Evolutionary conservation across 2,113 vertebrate species (phyloP), one percentile per base, ranked within the genome.

Genomic region (Pseudorhombus dupliciocellatus): DNA sequence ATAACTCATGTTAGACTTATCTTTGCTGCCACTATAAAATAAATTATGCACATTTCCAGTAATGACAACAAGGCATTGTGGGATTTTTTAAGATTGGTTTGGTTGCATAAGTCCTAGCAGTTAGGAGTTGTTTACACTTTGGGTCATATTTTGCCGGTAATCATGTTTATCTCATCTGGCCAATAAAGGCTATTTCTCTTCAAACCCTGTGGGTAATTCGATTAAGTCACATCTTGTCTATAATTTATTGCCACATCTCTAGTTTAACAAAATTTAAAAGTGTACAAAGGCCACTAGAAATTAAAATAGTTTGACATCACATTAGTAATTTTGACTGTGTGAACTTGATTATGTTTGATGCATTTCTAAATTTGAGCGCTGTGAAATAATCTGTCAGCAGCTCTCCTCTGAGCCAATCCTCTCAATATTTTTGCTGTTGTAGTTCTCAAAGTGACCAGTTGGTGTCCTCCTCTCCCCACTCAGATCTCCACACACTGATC

Each of bases 361-460:
- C 8, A 31, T 44, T 52, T 72, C 2, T 5, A 15, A 28, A 12
- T 40, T 11, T 26, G 4, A 5, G 0, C 30, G 18, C 7, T 50
- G 1, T 77, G 4, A 46, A 37, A 66, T 28, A 16, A 15, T 66
- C 40, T 42, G 14, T 51, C 4, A 30, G 30, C 4, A 67, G 14
- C 53, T n/a, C 22, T 67, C 10, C 25, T 58, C 11, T 70, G 73
- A 37, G 9, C 54, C 69, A 58, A 58, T 66, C 66, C 22, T 53
- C 30, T 40, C 66, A 48, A 58, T 81, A 82, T 78, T 84, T 18
- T 88, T 69, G 70, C 66, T 58, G 78, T 34, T 92, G 93, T 91
- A 93, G 89, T 93, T 90, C 89, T 83, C 70, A 48, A 80, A 83
- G 88, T 63, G 70, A 24, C 92, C 93, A 94, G 93, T 93, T 93